These are phyloP conservation scores for Carassius carassius DNA, from an alignment of 2,113 vertebrate genomes.

Conservation along the genomic window DNA sequence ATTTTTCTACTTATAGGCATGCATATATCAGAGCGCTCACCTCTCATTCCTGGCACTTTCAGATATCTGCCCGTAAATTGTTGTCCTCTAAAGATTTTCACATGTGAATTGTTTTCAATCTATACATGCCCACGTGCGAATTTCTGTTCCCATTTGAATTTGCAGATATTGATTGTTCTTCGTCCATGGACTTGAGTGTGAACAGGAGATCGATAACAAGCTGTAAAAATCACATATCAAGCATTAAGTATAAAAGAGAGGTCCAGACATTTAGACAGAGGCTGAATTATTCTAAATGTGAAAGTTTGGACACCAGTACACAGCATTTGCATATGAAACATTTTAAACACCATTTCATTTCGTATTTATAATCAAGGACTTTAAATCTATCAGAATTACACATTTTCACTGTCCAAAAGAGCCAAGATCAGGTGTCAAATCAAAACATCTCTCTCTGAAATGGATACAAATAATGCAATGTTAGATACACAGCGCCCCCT, in stretches of 20 bases:
- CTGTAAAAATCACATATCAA: no score
- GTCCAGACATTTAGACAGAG: not conserved
- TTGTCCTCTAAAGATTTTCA: slow-evolving; percentile 39
- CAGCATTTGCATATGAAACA: not conserved
- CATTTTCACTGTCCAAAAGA: not conserved
- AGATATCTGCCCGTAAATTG: not conserved
- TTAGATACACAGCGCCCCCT: slow-evolving; percentile 50
- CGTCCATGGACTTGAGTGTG: not conserved
- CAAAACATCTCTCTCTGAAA: not conserved
- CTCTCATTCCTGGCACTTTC: not conserved
- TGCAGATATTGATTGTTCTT: slow-evolving; percentile 28
- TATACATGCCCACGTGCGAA: not conserved
- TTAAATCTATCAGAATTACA: not conserved
- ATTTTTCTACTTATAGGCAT: slow-evolving; percentile 20
- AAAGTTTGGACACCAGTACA: not conserved
- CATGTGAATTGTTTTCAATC: slow-evolving; percentile 23
- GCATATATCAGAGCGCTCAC: not conserved
- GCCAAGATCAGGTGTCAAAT: slow-evolving; percentile 26
- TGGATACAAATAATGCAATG: not conserved
- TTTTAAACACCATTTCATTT: not conserved
- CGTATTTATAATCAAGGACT: not conserved
- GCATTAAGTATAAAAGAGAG: not conserved
- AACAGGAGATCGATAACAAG: not conserved
- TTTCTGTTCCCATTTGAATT: slow-evolving; percentile 27
- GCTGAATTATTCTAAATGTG: not conserved